Evolutionary conservation across 2,888 invertebrate species (phyloP).

Genomic region (Cantharis rustica): DNA sequence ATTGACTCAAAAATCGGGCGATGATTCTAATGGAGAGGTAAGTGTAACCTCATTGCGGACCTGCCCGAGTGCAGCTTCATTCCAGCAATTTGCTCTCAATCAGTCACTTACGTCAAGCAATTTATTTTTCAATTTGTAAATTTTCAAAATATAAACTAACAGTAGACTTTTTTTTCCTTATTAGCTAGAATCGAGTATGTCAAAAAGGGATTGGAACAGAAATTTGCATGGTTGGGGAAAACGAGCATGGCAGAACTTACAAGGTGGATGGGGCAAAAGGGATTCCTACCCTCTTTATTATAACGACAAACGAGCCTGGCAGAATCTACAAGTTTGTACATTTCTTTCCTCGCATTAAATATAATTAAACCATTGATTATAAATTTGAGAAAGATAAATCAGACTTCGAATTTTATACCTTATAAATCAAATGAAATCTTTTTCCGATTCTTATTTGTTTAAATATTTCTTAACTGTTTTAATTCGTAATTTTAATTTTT

Average conservation of each 20-base stretch:
- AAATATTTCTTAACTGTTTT: no score
- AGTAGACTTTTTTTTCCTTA: not conserved
- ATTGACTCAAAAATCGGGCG: slow-evolving; percentile 37
- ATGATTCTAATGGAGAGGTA: slow-evolving; percentile 46
- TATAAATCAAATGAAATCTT: no score
- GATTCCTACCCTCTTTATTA: slow-evolving; percentile 45
- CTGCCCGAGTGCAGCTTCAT: not conserved
- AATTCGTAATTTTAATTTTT: no score
- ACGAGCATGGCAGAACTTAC: slow-evolving; percentile 63
- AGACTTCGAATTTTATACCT: no score
- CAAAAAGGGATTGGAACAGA: slow-evolving; percentile 67
- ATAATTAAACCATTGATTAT: not conserved
- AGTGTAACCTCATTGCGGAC: slow-evolving; percentile 3
- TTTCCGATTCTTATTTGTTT: no score
- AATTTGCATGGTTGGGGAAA: slow-evolving; percentile 65
- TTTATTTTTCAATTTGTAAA: not conserved
- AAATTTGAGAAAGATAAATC: not conserved
- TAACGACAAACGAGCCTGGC: slow-evolving; percentile 65
- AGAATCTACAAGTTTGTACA: slow-evolving; percentile 53
- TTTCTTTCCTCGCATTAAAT: not conserved
- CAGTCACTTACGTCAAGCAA: not conserved
- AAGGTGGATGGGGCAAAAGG: slow-evolving; percentile 63
- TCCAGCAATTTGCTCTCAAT: not conserved
- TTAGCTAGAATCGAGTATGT: slow-evolving; percentile 59
- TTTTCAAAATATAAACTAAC: not conserved